These are phyloP conservation scores for Anastatus disparis DNA, from an alignment of 1,140 invertebrate species.

Conservation along the genomic window DNA sequence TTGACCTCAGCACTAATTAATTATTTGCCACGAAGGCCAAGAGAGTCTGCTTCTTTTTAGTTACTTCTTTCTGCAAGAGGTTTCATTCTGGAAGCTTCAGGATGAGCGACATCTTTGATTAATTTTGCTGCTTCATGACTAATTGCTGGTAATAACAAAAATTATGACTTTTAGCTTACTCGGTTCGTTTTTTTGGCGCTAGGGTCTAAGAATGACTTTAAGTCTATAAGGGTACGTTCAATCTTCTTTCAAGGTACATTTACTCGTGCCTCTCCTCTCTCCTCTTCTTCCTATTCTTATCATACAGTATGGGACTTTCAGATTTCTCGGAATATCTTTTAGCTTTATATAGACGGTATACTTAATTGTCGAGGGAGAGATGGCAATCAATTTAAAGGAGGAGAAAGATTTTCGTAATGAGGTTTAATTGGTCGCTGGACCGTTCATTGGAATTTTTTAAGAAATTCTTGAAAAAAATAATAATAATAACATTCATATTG, in stretches of 20 bases:
- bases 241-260: conserved; percentile 10
- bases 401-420: conserved; percentile 30
- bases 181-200: too few relatives aligned
- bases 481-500: too few relatives aligned
- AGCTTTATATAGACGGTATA: not conserved
- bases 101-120: conserved; percentile 5
- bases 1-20: conserved; percentile 19
- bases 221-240: not conserved
- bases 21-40: conserved; percentile 6
- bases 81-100: not conserved
- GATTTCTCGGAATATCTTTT: conserved; percentile 31
- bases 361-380: conserved; percentile 5
- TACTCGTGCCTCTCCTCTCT: not conserved
- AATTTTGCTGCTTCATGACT: conserved; percentile 19
- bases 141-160: conserved; percentile 32
- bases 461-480: too few relatives aligned
- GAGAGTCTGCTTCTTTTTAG: too few relatives aligned
- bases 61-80: too few relatives aligned
- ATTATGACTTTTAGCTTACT: conserved; percentile 1
- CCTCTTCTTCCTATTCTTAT: not conserved
- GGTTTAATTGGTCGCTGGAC: conserved; percentile 10
- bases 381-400: not conserved
- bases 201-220: too few relatives aligned
- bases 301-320: conserved; percentile 1
- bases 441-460: too few relatives aligned